Evolutionary conservation across 2,113 vertebrate genomes (phyloP), one percentile per base, ranked within the genome.

Genomic region (Nycticryphes semicollaris): DNA sequence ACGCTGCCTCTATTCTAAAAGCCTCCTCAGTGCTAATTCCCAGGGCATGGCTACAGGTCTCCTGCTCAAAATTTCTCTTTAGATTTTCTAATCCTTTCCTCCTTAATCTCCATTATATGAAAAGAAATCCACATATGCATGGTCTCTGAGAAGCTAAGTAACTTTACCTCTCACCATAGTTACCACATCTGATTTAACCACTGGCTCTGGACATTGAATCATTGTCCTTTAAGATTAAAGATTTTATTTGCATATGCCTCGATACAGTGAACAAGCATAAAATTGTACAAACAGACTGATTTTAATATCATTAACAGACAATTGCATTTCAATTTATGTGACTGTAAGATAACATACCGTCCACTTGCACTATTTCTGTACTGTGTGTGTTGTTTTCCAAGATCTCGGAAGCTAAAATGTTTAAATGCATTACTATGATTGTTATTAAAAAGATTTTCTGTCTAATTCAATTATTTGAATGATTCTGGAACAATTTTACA

Each of bases 111-210:
- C 82, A 95, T 95, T 91, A 91, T 79, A 86, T 0, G 0, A 90
- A 81, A 94, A 90, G 81, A 95, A 95, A 97, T 60, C 72, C 95
- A 97, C 82, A 76, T 79, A 94, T 86, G 94, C 91, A 91, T 14
- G 89, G 68, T 91, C 69, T 94, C 68, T 24, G 77, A 90, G 78
- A 89, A 89, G 87, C 90, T 92, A 96, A 96, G 95, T 97, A 96
- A 97, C 96, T 97, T 97, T 96, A 89, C 93, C 96, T 96, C 89
- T 96, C 97, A 96, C 93, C 95, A 97, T 95, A 96, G 97, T 96
- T 97, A 96, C 94, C 95, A 97, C 94, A 94, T 95, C 95, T 96
- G 95, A 96, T 96, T 92, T 94, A 91, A 93, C 90, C 94, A 95
- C 81, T 51, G 89, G 89, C 92, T 93, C 91, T 0, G 96, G 96